Evolutionary conservation across 2,113 vertebrate genomes (phyloP).

Genomic region (Coptodon bakossiorum): DNA sequence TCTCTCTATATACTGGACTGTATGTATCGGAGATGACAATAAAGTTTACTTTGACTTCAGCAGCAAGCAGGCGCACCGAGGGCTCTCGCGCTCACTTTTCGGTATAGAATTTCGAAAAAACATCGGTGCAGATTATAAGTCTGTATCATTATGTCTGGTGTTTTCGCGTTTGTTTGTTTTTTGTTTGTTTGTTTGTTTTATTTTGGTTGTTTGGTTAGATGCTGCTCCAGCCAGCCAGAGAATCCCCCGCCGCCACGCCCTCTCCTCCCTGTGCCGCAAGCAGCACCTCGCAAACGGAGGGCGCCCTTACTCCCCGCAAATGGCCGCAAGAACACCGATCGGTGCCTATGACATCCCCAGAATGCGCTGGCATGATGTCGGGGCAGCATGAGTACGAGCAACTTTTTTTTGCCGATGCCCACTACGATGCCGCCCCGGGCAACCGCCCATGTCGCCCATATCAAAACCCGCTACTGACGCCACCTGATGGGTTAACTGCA

Average conservation of each 20-base stretch:
- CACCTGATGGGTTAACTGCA: background rate
- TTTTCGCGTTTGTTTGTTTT: background rate
- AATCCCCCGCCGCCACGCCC: no score
- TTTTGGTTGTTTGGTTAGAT: background rate
- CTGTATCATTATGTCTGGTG: background rate
- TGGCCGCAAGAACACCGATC: no score
- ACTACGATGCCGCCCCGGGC: no score
- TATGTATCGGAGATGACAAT: background rate
- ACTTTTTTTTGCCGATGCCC: no score
- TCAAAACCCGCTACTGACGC: background rate
- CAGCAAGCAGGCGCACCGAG: rapidly evolving
- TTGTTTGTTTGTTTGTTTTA: background rate
- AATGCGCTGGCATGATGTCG: no score
- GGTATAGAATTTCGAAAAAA: rapidly evolving
- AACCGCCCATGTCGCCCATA: no score
- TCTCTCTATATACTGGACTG: background rate
- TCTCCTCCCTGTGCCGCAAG: no score
- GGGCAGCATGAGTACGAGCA: no score
- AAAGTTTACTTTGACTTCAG: background rate
- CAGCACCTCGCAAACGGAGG: no score
- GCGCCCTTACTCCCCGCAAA: no score
- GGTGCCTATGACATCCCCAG: no score
- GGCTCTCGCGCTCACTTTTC: background rate
- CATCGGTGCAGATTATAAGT: rapidly evolving
- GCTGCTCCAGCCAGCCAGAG: background rate